Conservation (phyloP, 2,797 vertebrate species). For the Falco peregrinus region DNA sequence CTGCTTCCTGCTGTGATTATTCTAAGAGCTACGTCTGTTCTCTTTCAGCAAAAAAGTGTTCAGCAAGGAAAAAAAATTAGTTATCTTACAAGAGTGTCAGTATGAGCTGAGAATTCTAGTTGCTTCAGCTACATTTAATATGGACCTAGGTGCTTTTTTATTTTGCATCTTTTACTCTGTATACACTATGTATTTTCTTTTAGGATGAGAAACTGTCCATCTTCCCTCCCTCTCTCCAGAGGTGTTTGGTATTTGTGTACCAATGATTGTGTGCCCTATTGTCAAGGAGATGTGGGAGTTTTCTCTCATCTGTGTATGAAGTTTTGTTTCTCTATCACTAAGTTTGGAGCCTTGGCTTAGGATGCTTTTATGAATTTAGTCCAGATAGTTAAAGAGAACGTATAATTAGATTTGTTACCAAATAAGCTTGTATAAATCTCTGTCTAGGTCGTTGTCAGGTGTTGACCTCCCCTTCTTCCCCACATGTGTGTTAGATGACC, state of each 20-base stretch:
- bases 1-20: not conserved
- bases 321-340: not conserved
- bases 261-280: not conserved
- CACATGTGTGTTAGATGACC: rapidly evolving
- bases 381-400: not conserved
- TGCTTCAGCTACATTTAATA: not conserved
- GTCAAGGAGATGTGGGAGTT: not conserved
- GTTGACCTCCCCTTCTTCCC: not conserved
- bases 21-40: not conserved
- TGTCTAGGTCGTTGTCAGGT: not conserved
- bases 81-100: not conserved
- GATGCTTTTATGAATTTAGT: not conserved
- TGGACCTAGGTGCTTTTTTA: not conserved
- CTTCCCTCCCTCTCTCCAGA: not conserved
- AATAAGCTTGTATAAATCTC: not conserved
- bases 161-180: not conserved
- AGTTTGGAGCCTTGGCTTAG: not conserved
- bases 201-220: not conserved
- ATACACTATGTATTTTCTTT: not conserved
- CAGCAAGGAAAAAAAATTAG: not conserved
- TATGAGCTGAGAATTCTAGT: not conserved
- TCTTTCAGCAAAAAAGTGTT: not conserved
- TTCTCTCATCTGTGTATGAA: rapidly evolving
- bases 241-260: not conserved
- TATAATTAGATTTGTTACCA: not conserved